Percentiles rank a stretch among this genome's conserved stretches.
Evolutionary conservation across 2,113 vertebrate species (phyloP).

Genomic region (Nipponia nippon): DNA sequence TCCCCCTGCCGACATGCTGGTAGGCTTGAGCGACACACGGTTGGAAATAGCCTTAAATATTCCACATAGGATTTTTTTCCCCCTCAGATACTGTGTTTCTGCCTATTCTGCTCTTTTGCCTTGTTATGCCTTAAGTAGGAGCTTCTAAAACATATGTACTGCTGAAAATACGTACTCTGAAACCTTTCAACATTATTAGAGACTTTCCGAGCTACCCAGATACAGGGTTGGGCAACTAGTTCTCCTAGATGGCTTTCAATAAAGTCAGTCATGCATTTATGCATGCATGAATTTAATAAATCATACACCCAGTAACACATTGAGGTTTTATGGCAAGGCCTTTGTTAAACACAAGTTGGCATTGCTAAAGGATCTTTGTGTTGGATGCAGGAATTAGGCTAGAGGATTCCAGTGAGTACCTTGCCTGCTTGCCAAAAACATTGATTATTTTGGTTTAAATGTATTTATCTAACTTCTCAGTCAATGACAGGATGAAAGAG

Average conservation of each 20-base stretch:
- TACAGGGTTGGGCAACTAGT: neutral
- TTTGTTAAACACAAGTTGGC: neutral
- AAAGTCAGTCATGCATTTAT: slow-evolving; percentile 17
- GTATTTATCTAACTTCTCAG: neutral
- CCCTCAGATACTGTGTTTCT: neutral
- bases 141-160: accelerated
- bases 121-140: neutral
- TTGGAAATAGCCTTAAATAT: neutral
- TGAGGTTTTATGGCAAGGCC: neutral
- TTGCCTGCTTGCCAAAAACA: neutral
- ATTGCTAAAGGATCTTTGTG: neutral
- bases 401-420: neutral
- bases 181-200: accelerated
- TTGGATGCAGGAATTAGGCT: neutral
- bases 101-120: neutral
- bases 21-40: neutral
- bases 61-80: neutral
- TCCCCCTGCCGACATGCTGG: neutral
- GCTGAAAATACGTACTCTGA: neutral
- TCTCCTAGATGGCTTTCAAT: neutral
- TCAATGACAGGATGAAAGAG: neutral
- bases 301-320: neutral
- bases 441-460: neutral
- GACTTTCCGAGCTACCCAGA: neutral
- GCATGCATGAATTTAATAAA: neutral